phyloP scores from a whole-genome alignment of 2,113 vertebrate species.

The Bettongia penicillata region DNA sequence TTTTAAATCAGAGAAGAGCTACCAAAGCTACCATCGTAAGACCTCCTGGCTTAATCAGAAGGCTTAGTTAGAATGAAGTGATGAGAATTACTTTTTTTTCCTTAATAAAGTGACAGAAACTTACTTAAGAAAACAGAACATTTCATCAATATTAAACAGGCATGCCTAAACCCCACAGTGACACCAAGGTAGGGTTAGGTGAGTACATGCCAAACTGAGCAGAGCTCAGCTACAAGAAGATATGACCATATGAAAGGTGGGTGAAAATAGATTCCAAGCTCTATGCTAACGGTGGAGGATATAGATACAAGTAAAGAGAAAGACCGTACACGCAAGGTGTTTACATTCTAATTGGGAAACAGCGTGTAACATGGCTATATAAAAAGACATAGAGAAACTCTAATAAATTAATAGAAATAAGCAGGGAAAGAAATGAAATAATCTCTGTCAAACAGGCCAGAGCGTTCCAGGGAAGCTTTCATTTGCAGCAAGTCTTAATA shows the following conservation, averaged over 20 bases:
- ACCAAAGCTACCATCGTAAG: background rate
- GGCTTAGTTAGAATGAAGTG: conserved; percentile 19
- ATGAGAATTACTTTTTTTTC: conserved; percentile 20
- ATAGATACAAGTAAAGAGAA: background rate
- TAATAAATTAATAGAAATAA: background rate
- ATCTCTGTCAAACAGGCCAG: background rate
- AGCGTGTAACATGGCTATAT: background rate
- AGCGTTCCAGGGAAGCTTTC: background rate
- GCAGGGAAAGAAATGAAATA: background rate
- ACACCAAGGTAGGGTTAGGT: background rate
- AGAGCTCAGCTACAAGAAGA: background rate
- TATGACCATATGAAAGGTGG: background rate
- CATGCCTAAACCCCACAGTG: background rate
- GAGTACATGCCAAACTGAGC: background rate
- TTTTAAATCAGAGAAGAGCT: background rate
- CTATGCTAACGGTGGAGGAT: background rate
- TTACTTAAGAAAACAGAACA: conserved; percentile 18
- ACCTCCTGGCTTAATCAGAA: conserved; percentile 45
- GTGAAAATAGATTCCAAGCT: background rate
- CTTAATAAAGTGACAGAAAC: background rate
- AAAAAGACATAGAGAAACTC: background rate
- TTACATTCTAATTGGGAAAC: background rate
- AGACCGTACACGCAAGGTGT: background rate
- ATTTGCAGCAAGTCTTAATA: background rate
- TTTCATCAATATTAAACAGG: background rate